Evolutionary conservation across 1,140 invertebrate genomes (phyloP), one percentile per base, ranked within the genome.

Genomic region (Parapsyche elsis): DNA sequence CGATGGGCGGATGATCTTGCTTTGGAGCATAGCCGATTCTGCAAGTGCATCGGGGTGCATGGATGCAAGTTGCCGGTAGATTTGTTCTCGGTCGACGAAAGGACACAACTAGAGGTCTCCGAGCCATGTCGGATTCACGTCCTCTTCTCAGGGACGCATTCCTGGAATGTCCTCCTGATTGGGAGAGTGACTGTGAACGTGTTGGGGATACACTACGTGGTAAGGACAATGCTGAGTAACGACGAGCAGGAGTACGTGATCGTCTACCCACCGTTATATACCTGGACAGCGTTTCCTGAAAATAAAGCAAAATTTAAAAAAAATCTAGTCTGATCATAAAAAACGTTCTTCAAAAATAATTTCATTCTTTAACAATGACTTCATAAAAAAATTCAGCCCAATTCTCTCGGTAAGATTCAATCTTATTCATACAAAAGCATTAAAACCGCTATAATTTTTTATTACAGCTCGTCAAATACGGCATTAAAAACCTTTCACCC

Each of bases 181-280:
- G 78, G 0, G 82, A 83, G 0, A 83, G 64, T n/a, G 78, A 80
- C 49, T 83, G 82, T 9, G 82, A 83, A 64, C 80, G 57, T 19
- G 82, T 83, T 1, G 80, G 80, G 0, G 82, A 83, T 12, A 83
- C 76, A 59, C 82, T 83, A 5, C 82, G 30, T 10, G 82, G 82
- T 23, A 83, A 61, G 10, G 82, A 83, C 9, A 83, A 53, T 5
- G 78, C 76, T 38, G 82, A 83, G 59, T 83, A 83, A 12, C 82
- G 73, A 12, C 82, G 24, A 0, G 70, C 75, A 44, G 82, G 80
- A 12, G 71, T 49, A 26, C 82, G 61, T 12, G 78, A 71, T 57
- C 82, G 70, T 53, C 70, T 46, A 10, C 76, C 76, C 9, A 70
- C 76, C 0, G 80, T 38, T 21, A 81, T 80, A 26, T 83, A 83